Base-by-base conservation (phyloP, 2,797 vertebrate genomes). In the Neostethus bicornis region DNA sequence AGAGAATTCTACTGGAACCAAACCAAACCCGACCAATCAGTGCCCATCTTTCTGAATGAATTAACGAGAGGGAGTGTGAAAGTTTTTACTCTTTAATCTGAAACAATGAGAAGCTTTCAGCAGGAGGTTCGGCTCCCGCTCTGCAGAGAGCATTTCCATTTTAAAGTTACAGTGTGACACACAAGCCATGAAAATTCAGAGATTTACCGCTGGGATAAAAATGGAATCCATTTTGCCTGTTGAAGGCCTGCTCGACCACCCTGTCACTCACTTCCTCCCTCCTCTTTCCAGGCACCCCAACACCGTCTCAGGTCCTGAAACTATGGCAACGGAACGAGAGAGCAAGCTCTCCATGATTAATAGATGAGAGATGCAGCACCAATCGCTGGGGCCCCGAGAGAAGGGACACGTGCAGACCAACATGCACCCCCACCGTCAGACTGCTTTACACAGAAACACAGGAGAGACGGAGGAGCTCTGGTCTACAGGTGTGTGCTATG, bases 291-390 rank as follows among this genome's bases (percentile, higher is more conserved):
- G 91, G 91, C 92, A 94, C 94, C 93, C 94, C 92, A 93, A 93
- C 93, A 92, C 92, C 92, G 92, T 95, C 94, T 92, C 92, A 94
- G 94, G 93, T 94, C 92, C 90, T 90, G 96, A 95, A 96, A 96
- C 97, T 97, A 98, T 98, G 95, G 96, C 94, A 98, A 98, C 97
- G 59, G 94, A 95, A 94, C 94, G 93, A 94, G 94, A 95, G 95
- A 96, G 94, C 92, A 95, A 95, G 89, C 85, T 85, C 81, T 75
- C 93, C 93, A 98, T 98, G 96, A 98, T 98, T 99, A 98, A 99
- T 97, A 97, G 95, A 98, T 98, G 95, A 98, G 95, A 93, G 93
- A 94, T 90, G 90, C 93, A 81, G 92, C 57, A 91, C 94, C 94
- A 93, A 93, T 92, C 92, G 93, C 87, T 43, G 77, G 79, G 90